phyloP scores from a whole-genome alignment of 1,140 invertebrate genomes.

The Aphelinus certus region DNA sequence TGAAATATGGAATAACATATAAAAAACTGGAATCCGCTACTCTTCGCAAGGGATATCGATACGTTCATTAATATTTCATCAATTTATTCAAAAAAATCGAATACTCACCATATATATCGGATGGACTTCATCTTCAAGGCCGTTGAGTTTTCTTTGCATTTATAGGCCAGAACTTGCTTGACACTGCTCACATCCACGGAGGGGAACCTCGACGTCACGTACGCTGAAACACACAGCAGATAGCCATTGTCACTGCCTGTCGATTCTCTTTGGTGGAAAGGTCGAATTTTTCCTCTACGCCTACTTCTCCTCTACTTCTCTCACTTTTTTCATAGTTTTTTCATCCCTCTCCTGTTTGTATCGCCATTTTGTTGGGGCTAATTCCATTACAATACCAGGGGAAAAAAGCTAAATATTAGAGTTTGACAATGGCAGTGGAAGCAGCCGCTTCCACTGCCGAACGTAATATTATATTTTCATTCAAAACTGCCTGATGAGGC shows the following conservation, averaged over 20 bases:
- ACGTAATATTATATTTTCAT: no score
- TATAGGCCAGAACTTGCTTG: conserved; percentile 79
- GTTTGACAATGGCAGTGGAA: no score
- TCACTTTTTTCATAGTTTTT: background rate
- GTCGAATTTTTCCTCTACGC: background rate
- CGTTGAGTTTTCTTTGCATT: conserved; percentile 80
- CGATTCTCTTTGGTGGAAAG: background rate
- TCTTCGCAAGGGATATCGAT: no score
- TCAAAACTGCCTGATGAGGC: no score
- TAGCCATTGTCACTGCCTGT: conserved; percentile 10
- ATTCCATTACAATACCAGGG: no score
- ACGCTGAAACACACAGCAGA: conserved; percentile 64
- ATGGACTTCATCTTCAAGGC: conserved; percentile 77
- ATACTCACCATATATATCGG: conserved; percentile 70
- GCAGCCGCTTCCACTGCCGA: no score
- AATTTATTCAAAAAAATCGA: conserved; percentile 16
- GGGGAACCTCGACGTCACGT: conserved; percentile 77
- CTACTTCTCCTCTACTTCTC: background rate
- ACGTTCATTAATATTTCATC: no score
- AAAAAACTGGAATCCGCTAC: no score
- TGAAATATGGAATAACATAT: no score
- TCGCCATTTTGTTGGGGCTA: no score
- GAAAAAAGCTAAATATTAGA: no score
- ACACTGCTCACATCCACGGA: conserved; percentile 77
- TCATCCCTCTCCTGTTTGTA: no score